These are phyloP conservation scores for Blastomussa wellsi DNA, from an alignment of 92 coral and sea anemone species.

Conservation along the genomic window DNA sequence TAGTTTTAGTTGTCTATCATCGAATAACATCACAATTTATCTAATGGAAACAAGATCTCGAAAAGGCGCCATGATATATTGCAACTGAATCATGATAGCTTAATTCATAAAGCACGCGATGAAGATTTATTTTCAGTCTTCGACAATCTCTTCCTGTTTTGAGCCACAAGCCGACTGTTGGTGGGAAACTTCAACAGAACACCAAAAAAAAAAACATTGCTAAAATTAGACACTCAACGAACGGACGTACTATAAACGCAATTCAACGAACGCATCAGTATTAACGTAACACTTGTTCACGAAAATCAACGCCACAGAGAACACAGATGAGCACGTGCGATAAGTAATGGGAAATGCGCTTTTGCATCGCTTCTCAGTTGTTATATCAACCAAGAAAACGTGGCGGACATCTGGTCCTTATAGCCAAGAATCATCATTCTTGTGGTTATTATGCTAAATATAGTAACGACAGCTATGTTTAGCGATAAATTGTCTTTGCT, in stretches of 20 bases:
- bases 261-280: not conserved
- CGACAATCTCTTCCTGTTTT: not conserved
- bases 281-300: not conserved
- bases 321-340: constrained; percentile 10
- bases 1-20: not conserved
- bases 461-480: not conserved
- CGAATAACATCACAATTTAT: too few species aligned
- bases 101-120: not conserved
- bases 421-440: not conserved
- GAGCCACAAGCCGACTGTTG: not conserved
- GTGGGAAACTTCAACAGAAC: not conserved
- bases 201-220: not conserved
- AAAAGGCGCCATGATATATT: not conserved
- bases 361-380: constrained; percentile 4
- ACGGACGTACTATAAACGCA: not conserved
- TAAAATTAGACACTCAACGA: not conserved
- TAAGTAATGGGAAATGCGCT: not conserved
- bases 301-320: not conserved
- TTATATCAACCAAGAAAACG: not conserved
- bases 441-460: not conserved
- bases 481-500: not conserved
- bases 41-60: not conserved
- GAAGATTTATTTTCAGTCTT: not conserved
- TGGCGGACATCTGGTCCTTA: constrained; percentile 26
- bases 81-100: not conserved